phyloP scores from a whole-genome alignment of 2,797 vertebrate species.

The Ctenosaura bakeri region DNA sequence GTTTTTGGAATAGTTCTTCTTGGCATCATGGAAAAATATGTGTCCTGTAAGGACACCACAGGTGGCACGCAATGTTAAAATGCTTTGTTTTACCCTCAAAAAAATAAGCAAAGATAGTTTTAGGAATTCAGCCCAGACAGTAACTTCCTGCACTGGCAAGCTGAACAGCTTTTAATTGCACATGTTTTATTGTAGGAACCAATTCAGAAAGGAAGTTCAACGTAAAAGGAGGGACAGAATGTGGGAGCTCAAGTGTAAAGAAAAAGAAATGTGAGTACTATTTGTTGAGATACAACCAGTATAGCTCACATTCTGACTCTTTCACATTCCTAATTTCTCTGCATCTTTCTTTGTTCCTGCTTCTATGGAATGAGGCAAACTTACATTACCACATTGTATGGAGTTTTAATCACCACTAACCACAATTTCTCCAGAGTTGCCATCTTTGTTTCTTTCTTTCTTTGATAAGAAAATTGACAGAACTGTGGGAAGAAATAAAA shows the following conservation, averaged over 20 bases:
- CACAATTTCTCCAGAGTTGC: neutral
- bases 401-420: neutral
- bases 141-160: constrained; percentile 65
- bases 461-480: neutral
- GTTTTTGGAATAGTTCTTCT: constrained; percentile 51
- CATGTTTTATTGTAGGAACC: constrained; percentile 62
- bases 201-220: constrained; percentile 38
- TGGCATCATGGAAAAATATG: constrained; percentile 50
- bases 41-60: constrained; percentile 60
- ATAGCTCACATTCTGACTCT: constrained; percentile 11
- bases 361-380: neutral
- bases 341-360: constrained; percentile 9
- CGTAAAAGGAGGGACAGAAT: constrained; percentile 41
- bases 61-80: constrained; percentile 62
- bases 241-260: neutral
- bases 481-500: neutral
- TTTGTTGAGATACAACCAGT: neutral
- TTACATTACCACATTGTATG: neutral
- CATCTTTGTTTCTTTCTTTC: neutral
- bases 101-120: constrained; percentile 69
- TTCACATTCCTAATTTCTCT: neutral
- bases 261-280: neutral
- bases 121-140: constrained; percentile 51
- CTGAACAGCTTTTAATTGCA: constrained; percentile 64
- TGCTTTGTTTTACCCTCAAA: constrained; percentile 67